phyloP scores from a whole-genome alignment of 1,140 invertebrate species.

The Zaprionus kolodkinae region DNA sequence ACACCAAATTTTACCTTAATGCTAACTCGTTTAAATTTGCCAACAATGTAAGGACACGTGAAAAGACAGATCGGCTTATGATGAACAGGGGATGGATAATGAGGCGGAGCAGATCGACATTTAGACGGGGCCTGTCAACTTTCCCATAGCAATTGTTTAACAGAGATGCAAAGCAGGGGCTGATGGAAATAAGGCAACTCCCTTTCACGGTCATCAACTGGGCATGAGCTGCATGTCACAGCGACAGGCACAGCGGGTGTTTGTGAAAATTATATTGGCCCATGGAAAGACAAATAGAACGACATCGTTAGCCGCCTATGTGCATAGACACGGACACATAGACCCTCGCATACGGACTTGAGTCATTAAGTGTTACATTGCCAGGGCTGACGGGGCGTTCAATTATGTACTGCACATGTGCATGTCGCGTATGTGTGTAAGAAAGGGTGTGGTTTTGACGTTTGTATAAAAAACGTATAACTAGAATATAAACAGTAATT shows the following conservation, averaged over 20 bases:
- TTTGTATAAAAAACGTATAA: slow-evolving; percentile 34
- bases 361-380: slow-evolving; percentile 39
- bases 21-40: slow-evolving; percentile 62
- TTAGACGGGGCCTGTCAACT: slow-evolving; percentile 9
- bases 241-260: slow-evolving; percentile 54
- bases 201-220: slow-evolving; percentile 10
- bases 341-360: slow-evolving; percentile 1
- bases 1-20: slow-evolving; percentile 37
- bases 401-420: slow-evolving; percentile 36
- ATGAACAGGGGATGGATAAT: too few relatives aligned
- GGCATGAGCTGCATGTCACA: neutral
- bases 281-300: slow-evolving; percentile 20
- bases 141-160: slow-evolving; percentile 9
- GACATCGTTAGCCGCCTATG: slow-evolving; percentile 6
- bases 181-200: neutral
- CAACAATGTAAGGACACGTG: slow-evolving; percentile 49
- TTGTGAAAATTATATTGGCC: slow-evolving; percentile 66
- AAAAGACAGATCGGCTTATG: neutral
- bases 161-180: neutral
- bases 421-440: neutral
- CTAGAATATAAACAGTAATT: slow-evolving; percentile 44
- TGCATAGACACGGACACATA: neutral
- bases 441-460: slow-evolving; percentile 5
- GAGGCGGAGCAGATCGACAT: neutral
- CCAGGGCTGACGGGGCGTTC: slow-evolving; percentile 26